Base-by-base conservation (phyloP, 2,113 vertebrate genomes). In the Stictonetta naevosa region DNA sequence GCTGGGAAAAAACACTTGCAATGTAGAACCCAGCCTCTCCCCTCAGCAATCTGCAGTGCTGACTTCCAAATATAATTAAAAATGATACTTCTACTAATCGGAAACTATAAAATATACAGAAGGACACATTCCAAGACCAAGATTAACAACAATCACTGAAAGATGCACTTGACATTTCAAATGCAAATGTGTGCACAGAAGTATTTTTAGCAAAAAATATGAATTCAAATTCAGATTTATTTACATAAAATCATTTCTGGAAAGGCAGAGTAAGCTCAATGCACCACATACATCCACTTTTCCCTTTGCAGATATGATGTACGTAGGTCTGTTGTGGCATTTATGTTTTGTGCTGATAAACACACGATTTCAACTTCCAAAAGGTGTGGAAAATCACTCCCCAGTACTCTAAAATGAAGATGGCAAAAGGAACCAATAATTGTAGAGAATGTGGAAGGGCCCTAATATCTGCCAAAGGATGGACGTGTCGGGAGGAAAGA, bases 111-210 rank as follows among this genome's bases (percentile, higher is more conserved):
- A 88, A 66, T 66, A 88, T 52, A 67, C 1, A 2, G 75, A 83
- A 93, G 52, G 87, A 75, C 3, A 11, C 58, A 66, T 26, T 33
- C 77, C 85, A 77, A 91, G 46, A 72, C 63, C 88, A 93, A 90
- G 48, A 92, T 81, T 64, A 92, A 74, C 46, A 90, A 81, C 36
- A 68, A 78, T 64, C 64, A 78, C 33, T 81, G 38, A 63, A 83
- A 83, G 56, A 90, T 44, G 52, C 60, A 75, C 83, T 95, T 95
- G 90, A 92, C 88, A 95, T 93, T 93, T 96, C 52, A 93, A 78
- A 93, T 62, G 83, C 62, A 95, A 83, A 90, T 28, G 8, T 29
- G 6, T 10, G 14, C 11, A 42, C 60, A 71, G n/a, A 77, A 90
- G 71, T 34, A 52, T 29, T 86, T 92, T 75, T 64, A 52, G 80